A percentile compares a stretch with the other conserved stretches of the same genome.
These are phyloP conservation scores for Myotis vivesi DNA, from an alignment of 2,797 vertebrate species.

Conservation along the genomic window DNA sequence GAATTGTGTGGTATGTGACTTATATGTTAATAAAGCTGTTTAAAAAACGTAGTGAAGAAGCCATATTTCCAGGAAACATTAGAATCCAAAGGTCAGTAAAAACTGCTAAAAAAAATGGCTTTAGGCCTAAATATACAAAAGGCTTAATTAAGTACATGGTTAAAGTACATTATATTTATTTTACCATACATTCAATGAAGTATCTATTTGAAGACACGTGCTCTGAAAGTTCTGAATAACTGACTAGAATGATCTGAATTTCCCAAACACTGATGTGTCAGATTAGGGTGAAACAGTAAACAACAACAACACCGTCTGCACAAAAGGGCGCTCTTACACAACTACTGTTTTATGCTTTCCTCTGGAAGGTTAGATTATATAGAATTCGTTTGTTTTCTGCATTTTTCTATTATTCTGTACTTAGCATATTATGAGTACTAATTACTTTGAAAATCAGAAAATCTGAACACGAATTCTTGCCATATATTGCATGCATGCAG, in stretches of 20 bases:
- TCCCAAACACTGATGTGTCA: not conserved
- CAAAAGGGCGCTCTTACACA: not conserved
- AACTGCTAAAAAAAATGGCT: not conserved
- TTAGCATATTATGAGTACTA: not conserved
- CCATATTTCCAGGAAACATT: not conserved
- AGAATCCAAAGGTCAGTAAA: not conserved
- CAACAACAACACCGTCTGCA: not conserved
- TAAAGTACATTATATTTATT: not conserved
- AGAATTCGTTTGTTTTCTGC: not conserved
- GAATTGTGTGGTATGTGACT: not conserved
- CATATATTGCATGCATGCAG: not conserved
- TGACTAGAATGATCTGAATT: not conserved
- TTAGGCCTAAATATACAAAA: not conserved
- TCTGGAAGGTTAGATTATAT: not conserved
- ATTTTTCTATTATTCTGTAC: not conserved
- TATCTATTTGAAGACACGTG: not conserved
- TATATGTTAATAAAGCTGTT: not conserved
- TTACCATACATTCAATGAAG: not conserved
- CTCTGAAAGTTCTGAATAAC: not conserved
- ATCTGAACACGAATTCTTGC: not conserved
- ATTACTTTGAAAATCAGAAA: conserved; percentile 13
- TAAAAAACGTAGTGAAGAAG: conserved; percentile 3
- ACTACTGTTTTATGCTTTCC: conserved; percentile 1
- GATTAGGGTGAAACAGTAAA: conserved; percentile 34
- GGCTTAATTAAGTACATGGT: not conserved